These are phyloP conservation scores for Siniperca chuatsi DNA, from an alignment of 2,113 vertebrate species.

Conservation along the genomic window DNA sequence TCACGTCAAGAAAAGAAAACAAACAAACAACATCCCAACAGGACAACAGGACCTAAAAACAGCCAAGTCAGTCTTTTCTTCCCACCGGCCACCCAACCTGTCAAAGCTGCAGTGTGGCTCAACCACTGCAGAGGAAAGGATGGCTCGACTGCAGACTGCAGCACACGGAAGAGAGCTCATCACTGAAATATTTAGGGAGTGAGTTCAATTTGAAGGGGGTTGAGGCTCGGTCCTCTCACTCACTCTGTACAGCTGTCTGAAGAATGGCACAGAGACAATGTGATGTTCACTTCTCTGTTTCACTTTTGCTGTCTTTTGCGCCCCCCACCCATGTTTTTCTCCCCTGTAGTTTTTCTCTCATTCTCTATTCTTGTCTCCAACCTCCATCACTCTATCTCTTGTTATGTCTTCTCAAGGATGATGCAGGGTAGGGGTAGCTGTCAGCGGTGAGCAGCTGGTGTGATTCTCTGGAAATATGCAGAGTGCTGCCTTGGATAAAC, in stretches of 20 bases:
- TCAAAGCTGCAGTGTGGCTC: slow-evolving; percentile 76
- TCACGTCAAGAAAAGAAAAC: slow-evolving; percentile 53
- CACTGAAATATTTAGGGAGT: slow-evolving; percentile 85
- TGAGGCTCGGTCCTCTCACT: slow-evolving; percentile 67
- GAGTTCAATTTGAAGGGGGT: slow-evolving; percentile 75
- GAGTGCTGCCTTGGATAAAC: slow-evolving; percentile 56
- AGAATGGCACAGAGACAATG: slow-evolving; percentile 27
- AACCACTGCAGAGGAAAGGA: slow-evolving; percentile 76
- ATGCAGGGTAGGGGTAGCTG: slow-evolving; percentile 58
- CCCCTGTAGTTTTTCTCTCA: background rate
- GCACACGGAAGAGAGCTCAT: slow-evolving; percentile 72
- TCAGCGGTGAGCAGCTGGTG: slow-evolving; percentile 71
- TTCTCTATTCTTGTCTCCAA: slow-evolving; percentile 31
- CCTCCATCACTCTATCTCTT: slow-evolving; percentile 40
- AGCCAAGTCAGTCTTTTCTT: slow-evolving; percentile 66
- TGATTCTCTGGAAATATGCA: slow-evolving; percentile 52
- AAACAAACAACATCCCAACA: slow-evolving; percentile 64
- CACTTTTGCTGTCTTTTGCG: slow-evolving; percentile 22
- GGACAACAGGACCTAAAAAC: slow-evolving; percentile 73
- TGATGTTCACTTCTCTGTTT: slow-evolving; percentile 29
- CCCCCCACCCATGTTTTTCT: background rate
- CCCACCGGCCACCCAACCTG: slow-evolving; percentile 73
- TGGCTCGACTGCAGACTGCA: slow-evolving; percentile 76
- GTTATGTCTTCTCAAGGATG: slow-evolving; percentile 59
- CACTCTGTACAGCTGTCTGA: slow-evolving; percentile 55